Conservation (phyloP, 2,113 vertebrate species). For the Nesogale talazaci region DNA sequence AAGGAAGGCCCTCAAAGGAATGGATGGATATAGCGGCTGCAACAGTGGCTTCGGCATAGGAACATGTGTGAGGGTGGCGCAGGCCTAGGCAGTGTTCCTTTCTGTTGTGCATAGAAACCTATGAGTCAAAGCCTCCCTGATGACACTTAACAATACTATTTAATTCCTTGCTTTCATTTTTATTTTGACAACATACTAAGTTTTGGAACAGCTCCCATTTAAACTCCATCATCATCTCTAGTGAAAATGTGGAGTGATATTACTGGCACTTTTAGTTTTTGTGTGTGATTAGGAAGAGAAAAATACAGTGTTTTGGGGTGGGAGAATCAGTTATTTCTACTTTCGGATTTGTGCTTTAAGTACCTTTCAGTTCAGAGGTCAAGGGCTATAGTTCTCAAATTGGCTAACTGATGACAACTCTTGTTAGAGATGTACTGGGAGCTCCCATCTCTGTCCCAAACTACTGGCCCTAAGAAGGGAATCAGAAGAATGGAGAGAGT, state of each 20-base stretch:
- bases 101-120: too few relatives aligned
- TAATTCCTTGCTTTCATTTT: neutral
- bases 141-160: neutral
- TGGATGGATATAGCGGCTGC: too few relatives aligned
- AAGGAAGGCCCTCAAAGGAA: too few relatives aligned
- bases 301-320: neutral
- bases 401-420: neutral
- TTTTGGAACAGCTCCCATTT: neutral
- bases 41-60: too few relatives aligned
- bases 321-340: neutral
- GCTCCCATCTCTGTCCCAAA: too few relatives aligned
- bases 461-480: too few relatives aligned
- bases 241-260: slow-evolving; percentile 11
- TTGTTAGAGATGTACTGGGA: neutral
- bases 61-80: too few relatives aligned
- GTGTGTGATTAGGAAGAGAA: neutral
- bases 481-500: too few relatives aligned
- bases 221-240: neutral
- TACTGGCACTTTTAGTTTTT: neutral
- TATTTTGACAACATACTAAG: neutral
- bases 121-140: too few relatives aligned
- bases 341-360: neutral
- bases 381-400: neutral
- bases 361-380: neutral
- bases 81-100: too few relatives aligned